These are phyloP conservation scores for Pangasius macronema DNA, from an alignment of 2,797 vertebrate genomes.

Conservation along the genomic window DNA sequence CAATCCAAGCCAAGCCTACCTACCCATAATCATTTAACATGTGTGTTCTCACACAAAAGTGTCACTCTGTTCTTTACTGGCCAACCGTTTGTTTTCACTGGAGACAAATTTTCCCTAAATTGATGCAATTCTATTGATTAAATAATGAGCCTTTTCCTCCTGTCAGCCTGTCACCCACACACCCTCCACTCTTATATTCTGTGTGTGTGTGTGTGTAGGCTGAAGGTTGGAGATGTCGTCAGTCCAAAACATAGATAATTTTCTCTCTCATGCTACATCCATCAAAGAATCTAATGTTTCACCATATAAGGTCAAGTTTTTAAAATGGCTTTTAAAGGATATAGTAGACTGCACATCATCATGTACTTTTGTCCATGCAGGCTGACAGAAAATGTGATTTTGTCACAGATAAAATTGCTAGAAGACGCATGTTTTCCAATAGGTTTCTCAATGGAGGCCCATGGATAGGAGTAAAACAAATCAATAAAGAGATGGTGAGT, in stretches of 20 bases:
- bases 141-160: conserved; percentile 87
- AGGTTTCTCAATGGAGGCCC: not conserved
- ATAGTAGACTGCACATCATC: not conserved
- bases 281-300: not conserved
- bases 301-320: not conserved
- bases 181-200: conserved; percentile 18
- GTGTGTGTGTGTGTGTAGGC: not conserved
- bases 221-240: not conserved
- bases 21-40: conserved; percentile 21
- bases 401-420: not conserved
- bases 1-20: conserved; percentile 4
- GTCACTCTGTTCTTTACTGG: conserved; percentile 57
- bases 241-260: not conserved
- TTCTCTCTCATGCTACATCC: not conserved
- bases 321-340: not conserved
- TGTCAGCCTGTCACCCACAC: conserved; percentile 76
- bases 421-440: not conserved
- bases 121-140: conserved; percentile 88
- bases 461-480: not conserved
- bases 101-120: conserved; percentile 83
- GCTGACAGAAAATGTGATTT: not conserved
- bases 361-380: no score
- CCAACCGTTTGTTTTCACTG: conserved; percentile 81
- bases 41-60: conserved; percentile 33
- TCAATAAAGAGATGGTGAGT: not conserved